Evolutionary conservation across 1,140 invertebrate genomes (phyloP).

Genomic region (Myzus persicae): DNA sequence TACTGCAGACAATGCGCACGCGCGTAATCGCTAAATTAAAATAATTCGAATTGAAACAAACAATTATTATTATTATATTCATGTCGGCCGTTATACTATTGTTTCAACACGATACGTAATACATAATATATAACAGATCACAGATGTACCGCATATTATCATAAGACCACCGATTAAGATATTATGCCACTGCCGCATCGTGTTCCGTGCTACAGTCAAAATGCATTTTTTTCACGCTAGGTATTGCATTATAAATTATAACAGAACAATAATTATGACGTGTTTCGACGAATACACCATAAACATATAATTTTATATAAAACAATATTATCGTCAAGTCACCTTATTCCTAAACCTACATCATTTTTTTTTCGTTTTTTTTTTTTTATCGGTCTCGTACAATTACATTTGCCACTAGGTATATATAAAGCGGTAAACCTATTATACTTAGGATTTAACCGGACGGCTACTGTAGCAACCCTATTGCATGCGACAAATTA

Average conservation of each 20-base stretch:
- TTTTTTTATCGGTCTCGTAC: background rate
- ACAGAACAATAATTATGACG: background rate
- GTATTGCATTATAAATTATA: background rate
- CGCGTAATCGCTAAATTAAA: background rate
- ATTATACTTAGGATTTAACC: background rate
- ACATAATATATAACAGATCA: background rate
- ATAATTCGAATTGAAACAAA: background rate
- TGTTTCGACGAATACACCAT: background rate
- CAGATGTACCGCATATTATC: background rate
- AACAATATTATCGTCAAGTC: background rate
- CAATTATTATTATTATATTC: background rate
- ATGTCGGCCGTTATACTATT: background rate
- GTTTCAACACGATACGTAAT: slow-evolving; percentile 11
- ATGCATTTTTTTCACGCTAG: background rate
- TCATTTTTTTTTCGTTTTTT: background rate
- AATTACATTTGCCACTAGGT: background rate
- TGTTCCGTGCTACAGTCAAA: background rate
- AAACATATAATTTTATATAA: background rate
- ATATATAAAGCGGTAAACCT: background rate
- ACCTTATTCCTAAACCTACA: background rate
- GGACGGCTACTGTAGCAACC: background rate
- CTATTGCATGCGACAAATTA: background rate
- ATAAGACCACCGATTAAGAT: background rate
- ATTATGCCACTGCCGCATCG: background rate
- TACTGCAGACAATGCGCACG: background rate